Conservation (phyloP, 2,797 vertebrate species). For the Gallinago nigripennis region DNA sequence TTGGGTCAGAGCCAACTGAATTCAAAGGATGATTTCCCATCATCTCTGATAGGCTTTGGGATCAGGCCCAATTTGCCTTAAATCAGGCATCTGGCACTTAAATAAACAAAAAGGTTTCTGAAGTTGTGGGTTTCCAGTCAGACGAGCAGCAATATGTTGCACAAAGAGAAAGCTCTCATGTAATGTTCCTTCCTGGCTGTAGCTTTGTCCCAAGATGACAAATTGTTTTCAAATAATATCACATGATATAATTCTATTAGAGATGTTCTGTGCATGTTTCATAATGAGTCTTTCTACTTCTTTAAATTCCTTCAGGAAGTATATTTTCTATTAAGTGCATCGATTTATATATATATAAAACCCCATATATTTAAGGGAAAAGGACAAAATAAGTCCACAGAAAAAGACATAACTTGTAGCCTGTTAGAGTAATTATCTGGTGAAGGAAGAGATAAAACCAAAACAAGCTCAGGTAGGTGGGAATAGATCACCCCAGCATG, state of each 20-base stretch:
- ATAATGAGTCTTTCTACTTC: neutral
- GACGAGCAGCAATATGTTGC: neutral
- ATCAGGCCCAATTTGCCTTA: conserved; percentile 32
- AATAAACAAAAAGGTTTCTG: conserved; percentile 10
- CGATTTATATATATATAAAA: neutral
- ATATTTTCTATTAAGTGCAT: neutral
- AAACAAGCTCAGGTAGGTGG: neutral
- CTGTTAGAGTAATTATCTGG: neutral
- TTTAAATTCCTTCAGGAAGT: neutral
- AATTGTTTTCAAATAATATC: conserved; percentile 8
- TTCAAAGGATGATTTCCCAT: conserved; percentile 20
- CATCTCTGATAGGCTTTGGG: conserved; percentile 13
- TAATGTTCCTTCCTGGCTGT: neutral
- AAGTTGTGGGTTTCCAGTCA: neutral
- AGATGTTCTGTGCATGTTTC: neutral
- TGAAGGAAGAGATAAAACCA: neutral
- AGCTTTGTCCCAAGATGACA: conserved; percentile 3
- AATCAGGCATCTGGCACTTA: conserved; percentile 40
- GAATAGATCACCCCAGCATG: neutral
- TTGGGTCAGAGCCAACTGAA: conserved; percentile 8
- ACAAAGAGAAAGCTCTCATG: neutral
- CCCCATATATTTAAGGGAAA: neutral
- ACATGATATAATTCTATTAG: neutral
- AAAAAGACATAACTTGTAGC: neutral
- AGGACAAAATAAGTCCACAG: neutral